Evolutionary conservation across 1,140 invertebrate species (phyloP).

Genomic region (Hyles euphorbiae): DNA sequence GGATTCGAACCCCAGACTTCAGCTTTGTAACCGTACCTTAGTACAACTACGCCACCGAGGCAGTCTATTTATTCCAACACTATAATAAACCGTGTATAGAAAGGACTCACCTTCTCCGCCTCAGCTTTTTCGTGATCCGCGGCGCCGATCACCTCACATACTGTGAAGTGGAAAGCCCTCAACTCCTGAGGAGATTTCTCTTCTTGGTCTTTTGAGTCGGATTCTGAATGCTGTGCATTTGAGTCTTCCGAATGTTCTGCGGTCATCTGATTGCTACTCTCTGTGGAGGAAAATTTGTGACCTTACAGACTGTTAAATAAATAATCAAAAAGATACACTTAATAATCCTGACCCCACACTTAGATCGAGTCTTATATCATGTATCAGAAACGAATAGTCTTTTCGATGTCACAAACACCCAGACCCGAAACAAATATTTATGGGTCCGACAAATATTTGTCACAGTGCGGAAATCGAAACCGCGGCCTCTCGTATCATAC

Average conservation of each 20-base stretch:
- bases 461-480: too few species aligned
- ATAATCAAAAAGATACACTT: too few species aligned
- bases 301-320: too few species aligned
- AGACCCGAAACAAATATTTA: too few species aligned
- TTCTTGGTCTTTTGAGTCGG: conserved; percentile 24
- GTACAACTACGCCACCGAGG: too few species aligned
- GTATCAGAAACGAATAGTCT: too few species aligned
- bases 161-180: background rate
- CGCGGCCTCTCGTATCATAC: too few species aligned
- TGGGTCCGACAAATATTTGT: too few species aligned
- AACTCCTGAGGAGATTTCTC: conserved; percentile 2
- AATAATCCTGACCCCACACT: too few species aligned
- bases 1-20: background rate
- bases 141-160: background rate
- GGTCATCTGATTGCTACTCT: conserved; percentile 53
- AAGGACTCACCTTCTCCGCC: background rate
- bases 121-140: background rate
- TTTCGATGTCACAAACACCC: too few species aligned
- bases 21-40: background rate
- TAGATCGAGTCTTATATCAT: too few species aligned
- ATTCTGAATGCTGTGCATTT: conserved; percentile 37
- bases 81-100: too few species aligned
- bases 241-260: conserved; percentile 60
- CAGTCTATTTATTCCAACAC: background rate
- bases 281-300: conserved; percentile 19